These are phyloP conservation scores for Cinclus mexicanus DNA, from an alignment of 2,113 vertebrate species.

Conservation along the genomic window DNA sequence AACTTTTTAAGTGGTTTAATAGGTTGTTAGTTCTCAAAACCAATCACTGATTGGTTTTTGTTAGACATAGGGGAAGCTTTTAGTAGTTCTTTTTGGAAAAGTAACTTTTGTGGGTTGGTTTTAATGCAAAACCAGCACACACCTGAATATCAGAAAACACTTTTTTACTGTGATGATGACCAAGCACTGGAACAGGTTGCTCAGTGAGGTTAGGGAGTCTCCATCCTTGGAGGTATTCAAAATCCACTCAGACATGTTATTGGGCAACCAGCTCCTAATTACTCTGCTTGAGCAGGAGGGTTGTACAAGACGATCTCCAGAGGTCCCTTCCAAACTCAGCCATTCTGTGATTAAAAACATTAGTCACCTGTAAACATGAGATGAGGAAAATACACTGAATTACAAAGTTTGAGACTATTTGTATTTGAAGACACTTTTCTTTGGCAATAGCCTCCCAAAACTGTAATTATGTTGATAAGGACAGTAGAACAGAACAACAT, in stretches of 20 bases:
- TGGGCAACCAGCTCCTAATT: neutral
- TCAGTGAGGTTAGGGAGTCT: neutral
- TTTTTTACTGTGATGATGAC: neutral
- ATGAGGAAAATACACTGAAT: neutral
- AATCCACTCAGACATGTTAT: neutral
- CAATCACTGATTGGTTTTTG: too few relatives aligned
- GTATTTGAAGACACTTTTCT: neutral
- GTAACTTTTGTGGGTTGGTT: too few relatives aligned
- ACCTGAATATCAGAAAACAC: neutral
- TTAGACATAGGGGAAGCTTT: too few relatives aligned
- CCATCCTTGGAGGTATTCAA: neutral
- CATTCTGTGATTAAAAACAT: neutral
- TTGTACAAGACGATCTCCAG: neutral
- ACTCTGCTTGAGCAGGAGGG: neutral
- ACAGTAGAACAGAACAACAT: neutral
- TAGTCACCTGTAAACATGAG: neutral
- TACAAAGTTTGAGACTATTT: neutral
- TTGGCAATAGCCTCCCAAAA: neutral
- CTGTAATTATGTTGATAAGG: neutral
- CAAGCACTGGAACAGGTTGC: neutral
- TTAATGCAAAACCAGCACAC: too few relatives aligned
- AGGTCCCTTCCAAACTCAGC: neutral
- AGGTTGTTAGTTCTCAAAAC: too few relatives aligned
- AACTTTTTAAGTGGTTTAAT: too few relatives aligned
- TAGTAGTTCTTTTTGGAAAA: too few relatives aligned